Evolutionary conservation across 1,140 invertebrate genomes (phyloP).

Genomic region (Zaprionus nigranus): DNA sequence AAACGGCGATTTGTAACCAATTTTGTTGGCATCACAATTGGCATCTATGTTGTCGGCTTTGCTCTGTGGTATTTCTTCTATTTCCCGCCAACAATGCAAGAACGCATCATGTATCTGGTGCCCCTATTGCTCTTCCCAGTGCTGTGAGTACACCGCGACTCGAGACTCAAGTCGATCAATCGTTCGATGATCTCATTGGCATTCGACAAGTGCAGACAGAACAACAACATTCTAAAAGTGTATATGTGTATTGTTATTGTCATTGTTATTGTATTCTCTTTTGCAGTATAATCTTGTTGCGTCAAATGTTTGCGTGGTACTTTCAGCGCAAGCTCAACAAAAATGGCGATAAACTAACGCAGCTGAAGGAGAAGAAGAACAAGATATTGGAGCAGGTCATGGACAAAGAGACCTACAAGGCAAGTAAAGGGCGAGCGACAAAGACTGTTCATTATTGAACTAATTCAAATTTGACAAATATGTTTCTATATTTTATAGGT

Average conservation of each 20-base stretch:
- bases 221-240: neutral
- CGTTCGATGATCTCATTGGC: constrained; percentile 42
- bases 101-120: constrained; percentile 89
- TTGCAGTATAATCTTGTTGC: constrained; percentile 91
- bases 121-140: constrained; percentile 91
- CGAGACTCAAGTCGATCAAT: neutral
- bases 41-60: constrained; percentile 91
- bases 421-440: constrained; percentile 80
- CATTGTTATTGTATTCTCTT: constrained; percentile 64
- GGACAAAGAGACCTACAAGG: constrained; percentile 99
- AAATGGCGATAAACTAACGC: constrained; percentile 91
- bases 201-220: constrained; percentile 5
- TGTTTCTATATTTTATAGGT: constrained; percentile 45
- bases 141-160: constrained; percentile 88
- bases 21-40: constrained; percentile 91
- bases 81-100: constrained; percentile 88
- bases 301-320: constrained; percentile 93
- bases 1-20: constrained; percentile 92
- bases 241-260: neutral
- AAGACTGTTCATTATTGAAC: neutral
- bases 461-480: neutral
- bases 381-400: constrained; percentile 97
- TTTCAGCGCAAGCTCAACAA: constrained; percentile 92
- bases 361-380: constrained; percentile 92
- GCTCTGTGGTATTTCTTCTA: constrained; percentile 92